phyloP scores from a whole-genome alignment of 2,888 invertebrate genomes.

The Schizotus pectinicornis region DNA sequence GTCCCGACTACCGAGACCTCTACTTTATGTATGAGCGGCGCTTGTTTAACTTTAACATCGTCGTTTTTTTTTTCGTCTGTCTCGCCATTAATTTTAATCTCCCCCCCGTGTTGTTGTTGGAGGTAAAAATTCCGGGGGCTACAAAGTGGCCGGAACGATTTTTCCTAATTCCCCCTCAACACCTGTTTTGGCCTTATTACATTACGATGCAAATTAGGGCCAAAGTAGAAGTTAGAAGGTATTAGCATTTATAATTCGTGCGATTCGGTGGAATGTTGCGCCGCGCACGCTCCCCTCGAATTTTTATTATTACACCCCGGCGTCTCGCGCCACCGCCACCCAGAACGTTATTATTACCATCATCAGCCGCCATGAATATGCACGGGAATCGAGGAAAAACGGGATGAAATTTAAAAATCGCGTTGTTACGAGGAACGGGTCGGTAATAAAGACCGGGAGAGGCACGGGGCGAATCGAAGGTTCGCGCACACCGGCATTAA shows the following conservation, averaged over 20 bases:
- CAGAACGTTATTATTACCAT: no score
- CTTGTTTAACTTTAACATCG: no score
- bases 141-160: slow-evolving; percentile 2
- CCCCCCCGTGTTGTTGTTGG: no score
- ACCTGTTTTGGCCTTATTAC: slow-evolving; percentile 31
- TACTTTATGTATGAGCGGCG: no score
- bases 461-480: neutral
- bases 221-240: slow-evolving; percentile 27
- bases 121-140: no score
- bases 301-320: slow-evolving; percentile 34
- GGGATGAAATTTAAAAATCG: slow-evolving; percentile 5
- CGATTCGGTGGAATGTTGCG: no score
- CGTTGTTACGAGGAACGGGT: slow-evolving; percentile 1
- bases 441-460: neutral
- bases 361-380: slow-evolving; percentile 28
- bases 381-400: slow-evolving; percentile 4
- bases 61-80: no score
- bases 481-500: neutral
- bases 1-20: no score
- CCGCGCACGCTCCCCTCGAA: slow-evolving; percentile 22
- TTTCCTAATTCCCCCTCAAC: slow-evolving; percentile 25
- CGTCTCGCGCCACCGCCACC: neutral
- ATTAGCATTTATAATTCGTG: slow-evolving; percentile 35
- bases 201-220: slow-evolving; percentile 29
- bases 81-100: no score